Evolutionary conservation across 2,113 vertebrate species (phyloP), one percentile per base, ranked within the genome.

Genomic region (Gnathonemus echidnorhynchus): DNA sequence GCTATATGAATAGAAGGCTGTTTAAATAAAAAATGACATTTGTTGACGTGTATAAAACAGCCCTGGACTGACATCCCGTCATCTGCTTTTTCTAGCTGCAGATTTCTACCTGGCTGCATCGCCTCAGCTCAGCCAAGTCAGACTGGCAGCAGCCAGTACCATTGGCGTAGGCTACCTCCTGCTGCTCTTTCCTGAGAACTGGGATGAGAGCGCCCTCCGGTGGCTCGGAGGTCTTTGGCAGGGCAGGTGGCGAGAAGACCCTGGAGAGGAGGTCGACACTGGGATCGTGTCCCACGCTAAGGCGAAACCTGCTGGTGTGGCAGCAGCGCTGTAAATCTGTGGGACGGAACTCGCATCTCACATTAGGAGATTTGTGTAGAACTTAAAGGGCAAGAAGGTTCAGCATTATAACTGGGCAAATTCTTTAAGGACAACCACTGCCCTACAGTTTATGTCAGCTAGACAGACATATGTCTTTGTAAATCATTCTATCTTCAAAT

Each of bases 131-230:
- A 92, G 91, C 66, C 90, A 91, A 87, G 92, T 94, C 87, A 92
- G 94, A 11, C 27, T 91, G 21, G 89, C 88, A 3, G 93, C 93
- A 3, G 87, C 92, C 9, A 88, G 88, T 42, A 90, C 93, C 86
- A 94, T 94, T 84, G 91, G 90, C 4, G 86, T 83, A 3, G 93
- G 92, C 1, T 94, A 92, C 52, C 88, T 94, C 24, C 53, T 94
- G 90, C 90, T 94, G 86, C 91, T 92, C 84, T 91, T 94, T 6
- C 94, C 93, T 3, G 92, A 93, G 86, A 85, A 92, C 80, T 94
- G 94, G 94, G 92, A 93, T 10, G 92, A 93, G 39, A 90, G 86
- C 46, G 83, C 53, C n/a, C 56, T 91, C 21, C 87, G 58, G 39
- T 92, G 91, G 83, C 58, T 93, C 45, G 90, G 88, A 48, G 42